phyloP scores from a whole-genome alignment of 2,113 vertebrate species.

The Paracanthobrama guichenoti region DNA sequence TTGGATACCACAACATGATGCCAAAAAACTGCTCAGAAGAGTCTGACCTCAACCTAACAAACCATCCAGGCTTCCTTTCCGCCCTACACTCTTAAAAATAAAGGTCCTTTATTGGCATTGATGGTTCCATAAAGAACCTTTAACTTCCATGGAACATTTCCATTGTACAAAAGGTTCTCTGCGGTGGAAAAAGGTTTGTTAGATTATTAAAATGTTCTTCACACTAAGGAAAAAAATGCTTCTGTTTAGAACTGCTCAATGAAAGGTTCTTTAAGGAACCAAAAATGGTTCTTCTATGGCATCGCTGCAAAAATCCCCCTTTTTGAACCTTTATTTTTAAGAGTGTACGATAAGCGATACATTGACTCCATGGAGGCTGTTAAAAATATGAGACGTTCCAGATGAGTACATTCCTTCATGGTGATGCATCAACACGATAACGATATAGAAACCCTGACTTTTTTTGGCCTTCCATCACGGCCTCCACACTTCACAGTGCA shows the following conservation, averaged over 20 bases:
- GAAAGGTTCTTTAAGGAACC: too few species aligned
- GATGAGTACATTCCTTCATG: slow-evolving; percentile 33
- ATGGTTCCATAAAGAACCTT: too few species aligned
- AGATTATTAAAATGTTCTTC: too few species aligned
- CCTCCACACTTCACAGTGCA: slow-evolving; percentile 81
- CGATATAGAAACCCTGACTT: slow-evolving; percentile 53
- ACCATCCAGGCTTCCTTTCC: slow-evolving; percentile 30
- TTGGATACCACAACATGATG: slow-evolving; percentile 30
- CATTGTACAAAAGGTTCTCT: too few species aligned
- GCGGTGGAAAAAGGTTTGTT: too few species aligned
- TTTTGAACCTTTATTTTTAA: too few species aligned
- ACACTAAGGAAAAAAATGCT: too few species aligned
- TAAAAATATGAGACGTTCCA: slow-evolving; percentile 34
- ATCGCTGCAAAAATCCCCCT: too few species aligned
- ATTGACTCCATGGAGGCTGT: slow-evolving; percentile 25
- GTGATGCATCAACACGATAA: slow-evolving; percentile 29
- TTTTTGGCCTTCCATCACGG: slow-evolving; percentile 61
- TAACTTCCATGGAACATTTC: too few species aligned
- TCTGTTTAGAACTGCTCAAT: too few species aligned
- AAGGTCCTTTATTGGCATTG: too few species aligned
- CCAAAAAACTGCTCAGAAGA: slow-evolving; percentile 14
- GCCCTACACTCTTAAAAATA: background rate
- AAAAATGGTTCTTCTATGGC: too few species aligned
- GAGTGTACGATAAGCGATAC: background rate
- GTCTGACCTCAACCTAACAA: slow-evolving; percentile 39